Evolutionary conservation across 2,888 invertebrate species (phyloP).

Genomic region (Cinara cedri): DNA sequence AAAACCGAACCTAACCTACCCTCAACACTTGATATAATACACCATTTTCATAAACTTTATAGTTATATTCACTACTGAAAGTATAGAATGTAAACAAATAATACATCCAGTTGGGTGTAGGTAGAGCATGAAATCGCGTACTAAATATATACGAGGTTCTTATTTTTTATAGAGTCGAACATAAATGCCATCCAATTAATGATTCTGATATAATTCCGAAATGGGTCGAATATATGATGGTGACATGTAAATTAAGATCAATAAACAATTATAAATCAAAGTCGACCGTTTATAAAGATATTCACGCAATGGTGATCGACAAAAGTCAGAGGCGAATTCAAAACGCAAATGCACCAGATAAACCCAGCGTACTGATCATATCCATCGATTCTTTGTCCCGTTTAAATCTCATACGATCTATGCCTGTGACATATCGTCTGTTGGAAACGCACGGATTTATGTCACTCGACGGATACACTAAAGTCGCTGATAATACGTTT

Average conservation of each 20-base stretch:
- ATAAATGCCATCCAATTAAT: conserved; percentile 58
- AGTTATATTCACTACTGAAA: too few relatives aligned
- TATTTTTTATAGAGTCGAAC: conserved; percentile 32
- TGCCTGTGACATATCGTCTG: conserved; percentile 75
- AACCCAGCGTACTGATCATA: conserved; percentile 73
- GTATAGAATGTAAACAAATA: too few relatives aligned
- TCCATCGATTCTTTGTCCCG: conserved; percentile 87
- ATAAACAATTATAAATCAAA: conserved; percentile 8
- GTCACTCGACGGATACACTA: conserved; percentile 75
- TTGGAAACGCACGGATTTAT: conserved; percentile 74
- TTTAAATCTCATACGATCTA: conserved; percentile 75
- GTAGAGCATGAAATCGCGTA: too few relatives aligned
- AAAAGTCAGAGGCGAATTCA: conserved; percentile 61
- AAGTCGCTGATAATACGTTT: conserved; percentile 87
- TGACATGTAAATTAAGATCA: conserved; percentile 22
- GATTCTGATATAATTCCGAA: conserved; percentile 57
- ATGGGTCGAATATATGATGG: conserved; percentile 41
- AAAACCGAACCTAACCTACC: too few relatives aligned
- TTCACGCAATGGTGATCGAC: conserved; percentile 67
- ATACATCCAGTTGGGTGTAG: too few relatives aligned
- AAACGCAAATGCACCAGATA: conserved; percentile 23
- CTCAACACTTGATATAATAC: too few relatives aligned
- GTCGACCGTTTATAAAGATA: conserved; percentile 65
- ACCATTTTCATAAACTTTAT: too few relatives aligned
- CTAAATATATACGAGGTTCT: too few relatives aligned